Evolutionary conservation across 2,888 invertebrate species (phyloP), one percentile per base, ranked within the genome.

Genomic region (Drosophila nigricruria): DNA sequence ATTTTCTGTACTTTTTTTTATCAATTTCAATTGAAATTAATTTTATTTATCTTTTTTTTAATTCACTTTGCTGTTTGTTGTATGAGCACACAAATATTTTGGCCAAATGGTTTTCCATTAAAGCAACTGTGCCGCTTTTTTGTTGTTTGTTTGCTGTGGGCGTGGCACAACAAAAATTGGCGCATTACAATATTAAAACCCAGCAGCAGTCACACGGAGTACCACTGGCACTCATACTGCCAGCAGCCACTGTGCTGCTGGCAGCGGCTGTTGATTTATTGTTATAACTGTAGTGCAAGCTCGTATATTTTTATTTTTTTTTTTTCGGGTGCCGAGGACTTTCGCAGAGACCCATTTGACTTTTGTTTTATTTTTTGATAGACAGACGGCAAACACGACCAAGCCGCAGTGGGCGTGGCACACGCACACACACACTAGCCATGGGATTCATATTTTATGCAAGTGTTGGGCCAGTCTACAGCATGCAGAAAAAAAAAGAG

Each of bases 121-220:
- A 83, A 81, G 75, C 61, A 54, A 57, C 49, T 49, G 56, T 30
- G 45, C 49, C 56, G 53, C 36, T 16, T 36, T 56, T 56, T 9
- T 38, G 36, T 53, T 23, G 10, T 5, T 4, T 10, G n/a, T 2
- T 1, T 8, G 30, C 30, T 2, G 30, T 9, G 5, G 36, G 77
- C 27, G 20, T 36, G 32, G 56, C 40, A 71, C 65, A 42, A 14
- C 62, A 56, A 77, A 70, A 73, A 70, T 74, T 52, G 76, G 59
- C 82, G 73, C 88, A 87, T 87, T 87, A 89, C 86, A 89, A 80
- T 82, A 89, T 87, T 87, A 87, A 89, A 85, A 82, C 68, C 71
- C 69, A 73, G 56, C 61, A 74, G 61, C 59, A 47, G 40, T 32
- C 20, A 18, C 34, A 52, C 20, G 20, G 34, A 42, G 47, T 14